These are phyloP conservation scores for Cinclus cinclus DNA, from an alignment of 2,113 vertebrate genomes.

Conservation along the genomic window DNA sequence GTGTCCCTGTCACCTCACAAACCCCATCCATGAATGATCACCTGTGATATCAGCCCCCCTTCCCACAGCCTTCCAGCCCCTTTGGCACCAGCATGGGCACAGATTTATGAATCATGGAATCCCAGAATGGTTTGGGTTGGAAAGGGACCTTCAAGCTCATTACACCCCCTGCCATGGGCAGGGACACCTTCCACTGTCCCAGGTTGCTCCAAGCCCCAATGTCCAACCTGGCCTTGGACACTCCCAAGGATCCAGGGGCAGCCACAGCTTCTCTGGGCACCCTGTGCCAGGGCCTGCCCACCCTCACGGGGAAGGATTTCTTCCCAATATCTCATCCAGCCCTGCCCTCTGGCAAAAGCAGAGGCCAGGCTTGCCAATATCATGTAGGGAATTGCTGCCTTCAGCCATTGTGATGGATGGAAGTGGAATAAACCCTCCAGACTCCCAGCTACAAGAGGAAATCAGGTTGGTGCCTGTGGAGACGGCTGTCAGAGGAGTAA, in stretches of 20 bases:
- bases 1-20: not conserved
- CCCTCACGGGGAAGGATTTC: fast-evolving
- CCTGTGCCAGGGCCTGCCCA: not conserved
- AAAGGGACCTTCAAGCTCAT: not conserved
- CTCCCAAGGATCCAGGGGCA: not conserved
- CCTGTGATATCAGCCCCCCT: not conserved
- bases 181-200: fast-evolving
- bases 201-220: fast-evolving
- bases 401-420: not conserved
- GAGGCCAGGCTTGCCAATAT: not conserved
- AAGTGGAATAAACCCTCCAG: not conserved
- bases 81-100: not conserved
- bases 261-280: not conserved
- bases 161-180: not conserved
- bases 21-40: not conserved
- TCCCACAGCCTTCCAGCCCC: not conserved
- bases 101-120: not conserved
- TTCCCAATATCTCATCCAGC: fast-evolving
- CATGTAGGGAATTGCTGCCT: not conserved
- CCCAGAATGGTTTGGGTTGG: not conserved
- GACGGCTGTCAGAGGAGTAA: fast-evolving
- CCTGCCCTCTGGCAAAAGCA: not conserved
- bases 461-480: fast-evolving
- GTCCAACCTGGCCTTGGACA: fast-evolving
- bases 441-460: not conserved